These are phyloP conservation scores for Syrphus vitripennis DNA, from an alignment of 2,888 invertebrate species.

Conservation along the genomic window DNA sequence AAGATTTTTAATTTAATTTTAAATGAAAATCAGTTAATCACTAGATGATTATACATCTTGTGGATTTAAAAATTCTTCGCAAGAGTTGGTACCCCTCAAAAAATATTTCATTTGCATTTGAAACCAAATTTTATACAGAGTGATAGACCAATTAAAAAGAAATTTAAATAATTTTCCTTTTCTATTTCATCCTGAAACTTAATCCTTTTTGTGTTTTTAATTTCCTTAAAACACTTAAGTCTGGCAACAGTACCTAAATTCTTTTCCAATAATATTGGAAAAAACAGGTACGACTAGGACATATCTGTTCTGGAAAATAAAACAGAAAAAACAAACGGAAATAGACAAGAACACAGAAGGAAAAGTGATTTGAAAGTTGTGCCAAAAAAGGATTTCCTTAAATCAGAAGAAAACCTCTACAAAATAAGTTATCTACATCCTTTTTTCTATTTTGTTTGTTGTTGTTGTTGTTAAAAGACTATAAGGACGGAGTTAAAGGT, in stretches of 20 bases:
- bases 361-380: slow-evolving; percentile 56
- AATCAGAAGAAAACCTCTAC: slow-evolving; percentile 54
- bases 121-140: too few species aligned
- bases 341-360: slow-evolving; percentile 35
- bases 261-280: neutral
- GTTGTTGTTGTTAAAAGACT: slow-evolving; percentile 1
- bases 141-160: too few species aligned
- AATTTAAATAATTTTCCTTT: neutral
- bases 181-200: neutral
- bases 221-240: neutral
- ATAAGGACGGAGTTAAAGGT: neutral
- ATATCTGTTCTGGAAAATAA: neutral
- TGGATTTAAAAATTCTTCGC: too few species aligned
- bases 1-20: neutral
- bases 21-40: neutral
- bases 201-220: neutral
- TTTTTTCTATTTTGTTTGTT: neutral
- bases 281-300: too few species aligned
- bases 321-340: neutral
- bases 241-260: slow-evolving; percentile 10
- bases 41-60: too few species aligned
- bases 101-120: too few species aligned
- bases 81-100: too few species aligned
- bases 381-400: slow-evolving; percentile 48
- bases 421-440: slow-evolving; percentile 57